phyloP scores from a whole-genome alignment of 1,140 invertebrate species.

The Chelonus insularis region DNA sequence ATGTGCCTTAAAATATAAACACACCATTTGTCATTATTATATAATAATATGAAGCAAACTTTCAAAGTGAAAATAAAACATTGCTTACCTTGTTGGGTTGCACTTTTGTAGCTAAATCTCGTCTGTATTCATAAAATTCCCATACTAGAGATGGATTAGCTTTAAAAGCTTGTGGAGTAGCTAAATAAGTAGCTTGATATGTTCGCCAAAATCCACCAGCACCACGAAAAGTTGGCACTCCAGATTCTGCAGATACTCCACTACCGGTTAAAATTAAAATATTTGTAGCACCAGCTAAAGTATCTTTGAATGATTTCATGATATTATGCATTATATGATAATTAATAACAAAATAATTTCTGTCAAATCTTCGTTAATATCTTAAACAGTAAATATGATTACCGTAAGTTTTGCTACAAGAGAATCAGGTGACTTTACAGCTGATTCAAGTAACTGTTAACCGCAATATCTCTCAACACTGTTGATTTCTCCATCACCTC shows the following conservation, averaged over 20 bases:
- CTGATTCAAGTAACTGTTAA: no score
- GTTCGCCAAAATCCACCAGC: constrained; percentile 78
- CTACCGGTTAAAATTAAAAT: constrained; percentile 76
- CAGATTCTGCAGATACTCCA: constrained; percentile 79
- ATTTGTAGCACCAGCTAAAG: constrained; percentile 62
- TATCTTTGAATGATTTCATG: constrained; percentile 63
- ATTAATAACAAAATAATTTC: no score
- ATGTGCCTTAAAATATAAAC: constrained; percentile 73
- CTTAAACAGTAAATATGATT: no score
- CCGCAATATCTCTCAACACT: no score
- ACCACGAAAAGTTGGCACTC: constrained; percentile 80
- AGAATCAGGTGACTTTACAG: no score
- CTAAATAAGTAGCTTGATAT: constrained; percentile 68
- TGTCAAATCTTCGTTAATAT: no score
- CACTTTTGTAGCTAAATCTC: constrained; percentile 68
- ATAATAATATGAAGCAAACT: not conserved
- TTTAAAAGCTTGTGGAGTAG: constrained; percentile 69
- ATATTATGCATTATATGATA: constrained; percentile 38
- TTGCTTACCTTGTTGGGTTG: constrained; percentile 67
- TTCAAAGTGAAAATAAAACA: not conserved
- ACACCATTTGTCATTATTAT: no score
- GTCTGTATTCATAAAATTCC: constrained; percentile 79
- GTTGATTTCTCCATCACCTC: no score
- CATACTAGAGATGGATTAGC: constrained; percentile 73
- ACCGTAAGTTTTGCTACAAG: no score